Evolutionary conservation across 1,140 invertebrate genomes (phyloP).

Genomic region (Drosophila bocqueti): DNA sequence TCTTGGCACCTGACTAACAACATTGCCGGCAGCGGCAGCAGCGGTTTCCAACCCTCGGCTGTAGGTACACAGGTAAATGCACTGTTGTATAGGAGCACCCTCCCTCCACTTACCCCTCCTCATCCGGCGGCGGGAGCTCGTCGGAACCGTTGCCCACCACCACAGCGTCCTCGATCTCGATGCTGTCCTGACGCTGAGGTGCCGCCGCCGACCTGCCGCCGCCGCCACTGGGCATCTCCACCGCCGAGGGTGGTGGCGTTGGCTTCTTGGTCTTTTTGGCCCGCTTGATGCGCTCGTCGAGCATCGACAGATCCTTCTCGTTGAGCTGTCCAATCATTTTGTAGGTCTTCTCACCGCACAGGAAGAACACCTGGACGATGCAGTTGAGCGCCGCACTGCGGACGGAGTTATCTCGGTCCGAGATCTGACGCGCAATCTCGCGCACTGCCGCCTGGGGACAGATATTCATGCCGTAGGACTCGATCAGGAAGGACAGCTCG

Average conservation of each 20-base stretch:
- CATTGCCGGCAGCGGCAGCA: conserved; percentile 15
- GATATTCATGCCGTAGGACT: conserved; percentile 93
- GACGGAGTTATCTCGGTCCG: conserved; percentile 98
- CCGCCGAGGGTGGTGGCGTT: conserved; percentile 56
- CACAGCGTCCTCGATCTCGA: conserved; percentile 82
- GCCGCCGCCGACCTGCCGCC: conserved; percentile 59
- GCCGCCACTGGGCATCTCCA: conserved; percentile 80
- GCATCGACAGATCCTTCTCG: conserved; percentile 96
- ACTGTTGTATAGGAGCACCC: background rate
- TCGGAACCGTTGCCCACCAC: conserved; percentile 75
- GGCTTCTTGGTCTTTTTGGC: conserved; percentile 90
- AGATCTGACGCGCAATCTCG: conserved; percentile 97
- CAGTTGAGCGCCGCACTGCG: conserved; percentile 98
- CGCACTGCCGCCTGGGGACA: conserved; percentile 94
- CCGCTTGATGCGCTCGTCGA: conserved; percentile 98
- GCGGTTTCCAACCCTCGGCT: conserved; percentile 34
- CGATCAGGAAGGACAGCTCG: conserved; percentile 94
- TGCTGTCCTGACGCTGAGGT: conserved; percentile 76
- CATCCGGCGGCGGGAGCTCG: conserved; percentile 78
- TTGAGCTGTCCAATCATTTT: conserved; percentile 95
- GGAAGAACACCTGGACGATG: conserved; percentile 95
- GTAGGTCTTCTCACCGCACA: conserved; percentile 95
- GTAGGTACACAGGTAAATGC: conserved; percentile 14
- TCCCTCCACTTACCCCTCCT: conserved; percentile 73
- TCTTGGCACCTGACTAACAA: background rate